Evolutionary conservation across 2,888 invertebrate genomes (phyloP), one percentile per base, ranked within the genome.

Genomic region (Cremastobaeus sp.): DNA sequence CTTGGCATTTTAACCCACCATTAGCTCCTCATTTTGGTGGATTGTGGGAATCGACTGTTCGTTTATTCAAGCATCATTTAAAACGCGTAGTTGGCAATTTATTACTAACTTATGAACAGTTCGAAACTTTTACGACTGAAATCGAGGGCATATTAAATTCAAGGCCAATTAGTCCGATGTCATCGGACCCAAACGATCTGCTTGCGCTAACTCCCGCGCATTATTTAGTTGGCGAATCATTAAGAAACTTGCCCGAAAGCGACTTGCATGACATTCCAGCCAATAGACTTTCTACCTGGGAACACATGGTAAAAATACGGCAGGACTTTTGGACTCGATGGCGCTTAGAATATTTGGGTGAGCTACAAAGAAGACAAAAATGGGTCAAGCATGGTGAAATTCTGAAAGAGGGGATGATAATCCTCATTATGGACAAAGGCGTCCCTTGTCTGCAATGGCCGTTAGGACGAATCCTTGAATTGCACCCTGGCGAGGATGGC

Each of bases 381-480:
- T 66, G 57, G 75, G 15, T 25, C n/a, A 45, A 11, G 6, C 21
- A 39, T 17, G 45, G 17, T 6, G 4, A 11, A n/a, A 35, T 35
- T 3, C 9, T 74, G 8, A 32, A 64, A n/a, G 25, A 20, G 0
- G 50, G 65, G 9, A 48, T 52, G 8, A 34, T 76, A 2, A 69
- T 76, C 0, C 32, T 70, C 4, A 37, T 73, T 1, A 76, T 39
- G 32, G 60, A 65, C n/a, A 60, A 73, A 3, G 43, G 17, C 6
- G 21, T 25, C 2, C 35, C 70, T 6, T 47, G 34, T 8, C 12
- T 47, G 2, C 69, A 64, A 25, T 74, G 65, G 69, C 11, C 28
- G 2, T 50, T 70, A 5, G 68, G 54, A n/a, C 39, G 54, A 18
- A 18, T 74, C 12, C 32, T 43, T 1, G n/a, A 39, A n/a, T 9